Percentiles rank a stretch among this genome's conserved stretches.
Conservation (phyloP, 92 coral and sea anemone genomes). For the Epizoanthus rinbou region DNA sequence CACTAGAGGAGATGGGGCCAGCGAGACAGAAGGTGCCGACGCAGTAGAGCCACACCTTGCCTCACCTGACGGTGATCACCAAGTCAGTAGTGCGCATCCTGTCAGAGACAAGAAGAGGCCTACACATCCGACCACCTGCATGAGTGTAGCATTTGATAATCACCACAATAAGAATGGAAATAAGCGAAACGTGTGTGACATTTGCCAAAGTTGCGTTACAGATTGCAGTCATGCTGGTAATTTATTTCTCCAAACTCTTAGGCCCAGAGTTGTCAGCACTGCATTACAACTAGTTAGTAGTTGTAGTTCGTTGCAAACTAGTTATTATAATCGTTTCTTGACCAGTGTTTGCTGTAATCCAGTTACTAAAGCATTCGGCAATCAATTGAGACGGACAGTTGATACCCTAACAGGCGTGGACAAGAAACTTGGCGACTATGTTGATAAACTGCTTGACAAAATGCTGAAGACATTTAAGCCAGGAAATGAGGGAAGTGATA, state of each 20-base stretch:
- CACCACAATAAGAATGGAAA: slow-evolving; percentile 18
- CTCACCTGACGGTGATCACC: slow-evolving; percentile 18
- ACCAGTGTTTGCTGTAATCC: slow-evolving; percentile 61
- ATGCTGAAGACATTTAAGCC: slow-evolving; percentile 49
- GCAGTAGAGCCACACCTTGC: neutral
- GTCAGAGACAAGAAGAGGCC: neutral
- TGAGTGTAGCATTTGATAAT: slow-evolving; percentile 36
- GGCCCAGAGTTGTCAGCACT: slow-evolving; percentile 19
- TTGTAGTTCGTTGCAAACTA: slow-evolving; percentile 50
- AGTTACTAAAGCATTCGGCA: neutral
- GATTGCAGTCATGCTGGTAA: slow-evolving; percentile 33
- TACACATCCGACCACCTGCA: slow-evolving; percentile 35
- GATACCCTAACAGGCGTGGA: slow-evolving; percentile 17
- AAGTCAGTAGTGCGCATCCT: neutral
- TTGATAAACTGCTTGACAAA: slow-evolving; percentile 52
- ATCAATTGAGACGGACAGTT: neutral
- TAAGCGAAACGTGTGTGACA: slow-evolving; percentile 58
- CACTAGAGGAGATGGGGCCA: neutral
- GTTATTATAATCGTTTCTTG: slow-evolving; percentile 33
- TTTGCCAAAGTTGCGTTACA: slow-evolving; percentile 59
- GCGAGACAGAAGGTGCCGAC: slow-evolving; percentile 2
- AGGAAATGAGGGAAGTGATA: neutral
- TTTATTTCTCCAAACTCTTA: slow-evolving; percentile 25
- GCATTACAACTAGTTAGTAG: slow-evolving; percentile 1
- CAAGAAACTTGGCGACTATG: slow-evolving; percentile 34